phyloP scores from a whole-genome alignment of 2,113 vertebrate genomes.

The Astatoreochromis straeleni region DNA sequence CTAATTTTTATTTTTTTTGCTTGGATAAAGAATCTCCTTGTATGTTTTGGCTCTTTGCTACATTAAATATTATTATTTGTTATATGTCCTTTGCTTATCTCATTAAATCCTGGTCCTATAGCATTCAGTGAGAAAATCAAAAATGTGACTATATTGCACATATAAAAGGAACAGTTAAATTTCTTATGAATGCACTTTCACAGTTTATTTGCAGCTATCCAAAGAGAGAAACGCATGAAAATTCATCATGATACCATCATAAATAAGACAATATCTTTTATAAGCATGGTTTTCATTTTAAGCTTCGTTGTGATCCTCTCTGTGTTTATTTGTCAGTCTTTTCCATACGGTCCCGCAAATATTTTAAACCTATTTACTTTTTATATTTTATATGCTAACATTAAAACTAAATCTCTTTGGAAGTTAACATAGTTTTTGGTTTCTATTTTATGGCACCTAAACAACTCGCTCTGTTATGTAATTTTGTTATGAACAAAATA shows the following conservation, averaged over 20 bases:
- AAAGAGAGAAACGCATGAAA: background rate
- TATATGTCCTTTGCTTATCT: background rate
- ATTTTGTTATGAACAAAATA: fast-evolving
- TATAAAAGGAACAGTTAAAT: background rate
- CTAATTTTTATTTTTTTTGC: background rate
- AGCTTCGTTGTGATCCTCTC: fast-evolving
- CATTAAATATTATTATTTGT: background rate
- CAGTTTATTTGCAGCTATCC: fast-evolving
- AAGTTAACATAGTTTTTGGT: background rate
- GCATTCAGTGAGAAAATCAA: background rate
- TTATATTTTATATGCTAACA: background rate
- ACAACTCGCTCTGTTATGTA: background rate
- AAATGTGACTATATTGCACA: background rate
- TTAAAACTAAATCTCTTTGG: background rate
- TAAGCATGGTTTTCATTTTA: background rate
- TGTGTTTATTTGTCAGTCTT: background rate
- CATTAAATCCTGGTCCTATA: background rate
- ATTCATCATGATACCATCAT: background rate
- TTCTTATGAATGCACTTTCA: background rate
- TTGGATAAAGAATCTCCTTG: background rate
- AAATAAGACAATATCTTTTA: background rate
- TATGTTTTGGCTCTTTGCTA: background rate
- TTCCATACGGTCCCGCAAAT: fast-evolving
- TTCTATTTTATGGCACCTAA: background rate
- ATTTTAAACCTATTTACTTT: background rate